Percentiles rank a stretch among this genome's conserved stretches.
phyloP scores from a whole-genome alignment of 37 sponge, comb jelly and placozoan species.

The Ephydatia muelleri region DNA sequence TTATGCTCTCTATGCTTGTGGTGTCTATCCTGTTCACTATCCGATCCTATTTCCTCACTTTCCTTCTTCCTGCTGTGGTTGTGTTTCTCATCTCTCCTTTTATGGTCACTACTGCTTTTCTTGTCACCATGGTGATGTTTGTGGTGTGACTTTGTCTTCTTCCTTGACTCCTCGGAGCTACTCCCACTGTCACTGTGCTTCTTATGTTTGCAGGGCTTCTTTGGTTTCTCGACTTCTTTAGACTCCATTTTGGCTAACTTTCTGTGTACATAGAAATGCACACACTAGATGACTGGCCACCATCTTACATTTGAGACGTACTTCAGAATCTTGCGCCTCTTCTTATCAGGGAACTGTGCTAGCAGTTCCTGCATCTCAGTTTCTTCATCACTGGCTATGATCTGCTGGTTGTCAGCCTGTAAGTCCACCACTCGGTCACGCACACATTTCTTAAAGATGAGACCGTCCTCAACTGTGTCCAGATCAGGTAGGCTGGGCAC shows the following conservation, averaged over 20 bases:
- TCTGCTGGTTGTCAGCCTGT: conserved; percentile 69
- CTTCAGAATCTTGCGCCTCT: conserved; percentile 60
- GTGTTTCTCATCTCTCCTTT: conserved; percentile 10
- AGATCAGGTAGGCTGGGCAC: conserved; percentile 39
- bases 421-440: conserved; percentile 53
- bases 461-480: conserved; percentile 72
- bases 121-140: background rate
- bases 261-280: conserved; percentile 13
- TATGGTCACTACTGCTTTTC: conserved; percentile 3
- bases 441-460: conserved; percentile 76
- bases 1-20: too few species aligned
- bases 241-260: conserved; percentile 42
- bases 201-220: too few species aligned
- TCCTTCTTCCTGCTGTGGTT: background rate
- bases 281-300: conserved; percentile 7
- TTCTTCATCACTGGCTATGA: conserved; percentile 58
- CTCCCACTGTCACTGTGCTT: too few species aligned
- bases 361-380: conserved; percentile 53
- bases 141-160: conserved; percentile 24
- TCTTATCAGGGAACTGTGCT: conserved; percentile 53
- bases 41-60: conserved; percentile 19
- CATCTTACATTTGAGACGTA: conserved; percentile 20
- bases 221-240: background rate
- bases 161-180: conserved; percentile 5
- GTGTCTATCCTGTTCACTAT: conserved; percentile 7